Evolutionary conservation across 2,797 vertebrate species (phyloP), one percentile per base, ranked within the genome.

Genomic region (Martes flavigula): DNA sequence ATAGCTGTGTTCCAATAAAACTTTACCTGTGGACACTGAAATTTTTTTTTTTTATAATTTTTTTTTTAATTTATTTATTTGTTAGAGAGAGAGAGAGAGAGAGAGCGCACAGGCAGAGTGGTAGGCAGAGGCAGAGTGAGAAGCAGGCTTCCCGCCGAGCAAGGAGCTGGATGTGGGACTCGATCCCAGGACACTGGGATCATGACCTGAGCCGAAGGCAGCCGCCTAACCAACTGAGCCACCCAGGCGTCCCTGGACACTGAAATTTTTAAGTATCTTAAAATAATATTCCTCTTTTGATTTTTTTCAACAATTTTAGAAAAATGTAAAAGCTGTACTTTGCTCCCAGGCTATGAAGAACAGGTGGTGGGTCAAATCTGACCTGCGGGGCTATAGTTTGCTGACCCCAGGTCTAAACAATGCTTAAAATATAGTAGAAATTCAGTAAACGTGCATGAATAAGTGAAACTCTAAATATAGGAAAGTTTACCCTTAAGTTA

Each of bases 391-490:
- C 25, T 48, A 13, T 56, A 35, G 56, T 91, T 48, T 95, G 35
- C 46, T 93, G 83, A 78, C 12, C 27, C 46, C 48, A 62, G 20
- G 25, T 83, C 93, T 95, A 93, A 51, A 87, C 3, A 14, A 73
- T 81, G 62, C 48, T 96, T 89, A 91, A 96, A 78, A 51, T 56
- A 91, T 0, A 96, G 30, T n/a, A 75, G 20, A 96, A 83, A 90
- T 82, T 43, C 38, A 86, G 72, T 90, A 77, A 73, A 40, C 13
- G 20, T 12, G 75, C 87, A 79, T 72, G 40, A 94, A 58, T 75
- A 89, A 72, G 48, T 90, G 15, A 88, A 96, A 92, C 35, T 83
- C 17, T 82, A 85, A 93, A 78, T 77, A 84, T 43, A 82, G 35
- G 30, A 88, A 91, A 38, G 17, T 92, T 92, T 88, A 88, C 20